A percentile compares a stretch with the other conserved stretches of the same genome.
These are phyloP conservation scores for Heteromormyrus szaboi DNA, from an alignment of 2,797 vertebrate species.

Conservation along the genomic window DNA sequence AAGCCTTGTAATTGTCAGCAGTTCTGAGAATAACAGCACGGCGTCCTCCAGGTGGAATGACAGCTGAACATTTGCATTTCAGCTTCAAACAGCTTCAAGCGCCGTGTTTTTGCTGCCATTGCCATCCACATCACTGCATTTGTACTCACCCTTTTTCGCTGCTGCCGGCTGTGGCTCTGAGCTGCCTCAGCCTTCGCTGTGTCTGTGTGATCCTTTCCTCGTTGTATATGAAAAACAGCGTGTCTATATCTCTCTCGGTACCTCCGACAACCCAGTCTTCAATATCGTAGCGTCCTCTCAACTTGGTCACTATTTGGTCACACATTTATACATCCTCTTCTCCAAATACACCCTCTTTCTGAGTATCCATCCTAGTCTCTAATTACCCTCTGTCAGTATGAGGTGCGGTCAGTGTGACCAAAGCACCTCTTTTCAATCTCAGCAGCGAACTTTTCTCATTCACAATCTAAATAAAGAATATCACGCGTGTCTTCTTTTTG, in stretches of 20 bases:
- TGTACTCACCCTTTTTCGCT: conserved; percentile 41
- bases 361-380: neutral
- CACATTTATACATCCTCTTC: neutral
- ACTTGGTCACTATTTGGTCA: neutral
- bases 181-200: conserved; percentile 27
- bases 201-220: neutral
- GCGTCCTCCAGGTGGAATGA: neutral
- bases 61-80: neutral
- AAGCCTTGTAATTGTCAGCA: neutral
- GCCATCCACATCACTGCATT: neutral
- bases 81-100: neutral
- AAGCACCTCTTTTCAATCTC: neutral
- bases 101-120: neutral
- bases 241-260: conserved; percentile 3
- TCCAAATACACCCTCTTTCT: neutral
- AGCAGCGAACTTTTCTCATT: neutral
- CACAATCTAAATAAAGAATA: neutral
- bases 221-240: neutral
- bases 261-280: neutral
- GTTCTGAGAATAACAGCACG: neutral
- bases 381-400: conserved; percentile 4
- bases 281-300: conserved; percentile 20
- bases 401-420: conserved; percentile 5
- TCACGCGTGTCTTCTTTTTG: neutral
- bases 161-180: conserved; percentile 20